phyloP scores from a whole-genome alignment of 2,797 vertebrate genomes.

The Leucoraja ocellata region DNA sequence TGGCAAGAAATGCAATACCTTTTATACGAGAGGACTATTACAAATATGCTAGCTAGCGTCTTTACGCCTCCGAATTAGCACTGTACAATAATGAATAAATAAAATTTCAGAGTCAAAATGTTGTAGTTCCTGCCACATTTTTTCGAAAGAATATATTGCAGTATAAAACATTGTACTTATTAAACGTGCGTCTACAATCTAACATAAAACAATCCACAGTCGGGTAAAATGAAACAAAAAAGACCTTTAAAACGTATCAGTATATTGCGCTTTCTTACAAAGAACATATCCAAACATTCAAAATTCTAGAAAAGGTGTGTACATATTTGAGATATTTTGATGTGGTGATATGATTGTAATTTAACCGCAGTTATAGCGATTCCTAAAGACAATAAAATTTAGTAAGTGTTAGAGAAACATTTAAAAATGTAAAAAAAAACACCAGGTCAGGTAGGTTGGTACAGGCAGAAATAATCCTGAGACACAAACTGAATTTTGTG shows the following conservation, averaged over 20 bases:
- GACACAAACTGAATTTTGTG: slow-evolving; percentile 34
- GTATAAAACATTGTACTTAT: slow-evolving; percentile 35
- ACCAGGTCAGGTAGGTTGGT: slow-evolving; percentile 36
- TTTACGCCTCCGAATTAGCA: slow-evolving; percentile 33
- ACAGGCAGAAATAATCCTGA: slow-evolving; percentile 28
- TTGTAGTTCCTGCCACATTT: slow-evolving; percentile 32
- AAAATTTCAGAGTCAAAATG: slow-evolving; percentile 6
- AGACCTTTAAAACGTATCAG: slow-evolving; percentile 14
- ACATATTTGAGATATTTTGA: slow-evolving; percentile 40
- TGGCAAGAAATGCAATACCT: slow-evolving; percentile 28
- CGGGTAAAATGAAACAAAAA: neutral
- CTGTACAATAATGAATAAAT: slow-evolving; percentile 33
- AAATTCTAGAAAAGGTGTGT: slow-evolving; percentile 37
- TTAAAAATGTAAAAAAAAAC: slow-evolving; percentile 14
- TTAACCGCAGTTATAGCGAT: slow-evolving; percentile 50
- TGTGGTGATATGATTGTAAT: slow-evolving; percentile 61
- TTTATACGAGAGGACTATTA: slow-evolving; percentile 8
- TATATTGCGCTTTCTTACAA: slow-evolving; percentile 38
- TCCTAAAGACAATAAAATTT: slow-evolving; percentile 38
- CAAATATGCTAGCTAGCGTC: slow-evolving; percentile 17
- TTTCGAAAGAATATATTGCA: slow-evolving; percentile 12
- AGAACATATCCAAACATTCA: slow-evolving; percentile 38
- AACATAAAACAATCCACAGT: slow-evolving; percentile 14
- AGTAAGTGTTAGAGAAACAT: slow-evolving; percentile 36
- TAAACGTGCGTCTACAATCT: slow-evolving; percentile 27